These are phyloP conservation scores for Stegostoma tigrinum DNA, from an alignment of 2,113 vertebrate genomes.

Conservation along the genomic window DNA sequence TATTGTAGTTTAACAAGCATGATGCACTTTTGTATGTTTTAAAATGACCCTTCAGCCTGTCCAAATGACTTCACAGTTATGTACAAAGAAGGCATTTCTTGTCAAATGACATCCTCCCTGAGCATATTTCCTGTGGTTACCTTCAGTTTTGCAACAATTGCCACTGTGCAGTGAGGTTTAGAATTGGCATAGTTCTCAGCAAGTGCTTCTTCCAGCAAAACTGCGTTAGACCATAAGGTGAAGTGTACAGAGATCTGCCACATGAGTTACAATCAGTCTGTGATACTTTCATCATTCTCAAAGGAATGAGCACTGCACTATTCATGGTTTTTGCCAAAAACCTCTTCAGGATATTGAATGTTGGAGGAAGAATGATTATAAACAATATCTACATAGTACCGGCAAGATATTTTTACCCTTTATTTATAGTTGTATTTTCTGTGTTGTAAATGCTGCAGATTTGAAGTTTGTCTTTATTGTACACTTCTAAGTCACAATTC, in stretches of 20 bases:
- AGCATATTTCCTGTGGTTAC: constrained; percentile 29
- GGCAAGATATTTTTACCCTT: not conserved
- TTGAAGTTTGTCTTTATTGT: not conserved
- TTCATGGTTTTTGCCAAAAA: not conserved
- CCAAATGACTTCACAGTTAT: not conserved
- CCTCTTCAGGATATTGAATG: not conserved
- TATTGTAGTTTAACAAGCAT: not conserved
- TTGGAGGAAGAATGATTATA: not conserved
- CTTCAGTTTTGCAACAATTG: constrained; percentile 34
- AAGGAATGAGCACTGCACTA: not conserved
- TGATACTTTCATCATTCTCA: not conserved
- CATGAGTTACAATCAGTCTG: not conserved
- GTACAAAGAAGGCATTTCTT: not conserved
- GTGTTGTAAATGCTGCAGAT: not conserved
- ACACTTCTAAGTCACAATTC: not conserved
- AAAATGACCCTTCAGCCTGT: not conserved
- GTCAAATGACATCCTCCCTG: not conserved
- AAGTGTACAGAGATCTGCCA: not conserved
- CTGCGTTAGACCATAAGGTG: not conserved
- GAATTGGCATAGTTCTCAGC: not conserved
- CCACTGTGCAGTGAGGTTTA: constrained; percentile 9
- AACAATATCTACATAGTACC: not conserved
- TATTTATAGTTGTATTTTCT: not conserved
- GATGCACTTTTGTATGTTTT: not conserved
- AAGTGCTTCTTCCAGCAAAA: not conserved